These are phyloP conservation scores for Eupithecia dodoneata DNA, from an alignment of 2,888 invertebrate genomes.

Conservation along the genomic window DNA sequence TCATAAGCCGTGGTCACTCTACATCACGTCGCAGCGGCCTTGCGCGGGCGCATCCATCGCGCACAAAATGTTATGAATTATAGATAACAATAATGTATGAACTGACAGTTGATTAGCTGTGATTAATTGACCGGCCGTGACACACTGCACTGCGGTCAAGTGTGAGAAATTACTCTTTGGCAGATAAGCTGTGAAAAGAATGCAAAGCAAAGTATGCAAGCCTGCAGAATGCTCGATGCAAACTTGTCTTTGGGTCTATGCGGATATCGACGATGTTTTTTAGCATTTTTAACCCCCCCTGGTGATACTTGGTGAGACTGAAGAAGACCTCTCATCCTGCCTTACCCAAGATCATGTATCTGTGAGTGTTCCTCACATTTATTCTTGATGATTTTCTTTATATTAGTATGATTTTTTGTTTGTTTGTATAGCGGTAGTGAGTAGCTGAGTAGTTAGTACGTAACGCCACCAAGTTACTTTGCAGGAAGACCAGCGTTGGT, in stretches of 20 bases:
- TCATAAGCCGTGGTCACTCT: conserved; percentile 22
- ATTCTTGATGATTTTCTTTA: too few species aligned
- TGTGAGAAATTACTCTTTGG: conserved; percentile 25
- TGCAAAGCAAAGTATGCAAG: background rate
- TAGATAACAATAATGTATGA: conserved; percentile 43
- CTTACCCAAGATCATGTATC: too few species aligned
- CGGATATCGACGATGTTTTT: too few species aligned
- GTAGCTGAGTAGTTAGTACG: too few species aligned
- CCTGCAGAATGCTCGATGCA: background rate
- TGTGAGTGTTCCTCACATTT: too few species aligned
- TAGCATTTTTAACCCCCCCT: too few species aligned
- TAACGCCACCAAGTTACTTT: too few species aligned
- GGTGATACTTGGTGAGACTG: too few species aligned
- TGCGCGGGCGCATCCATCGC: conserved; percentile 54
- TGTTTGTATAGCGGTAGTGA: too few species aligned
- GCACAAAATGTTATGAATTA: conserved; percentile 49
- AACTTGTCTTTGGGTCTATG: background rate
- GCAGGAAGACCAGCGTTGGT: too few species aligned
- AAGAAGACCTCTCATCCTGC: too few species aligned
- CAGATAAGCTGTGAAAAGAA: background rate
- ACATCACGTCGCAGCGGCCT: conserved; percentile 40
- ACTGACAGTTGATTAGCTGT: conserved; percentile 38
- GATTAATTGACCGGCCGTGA: conserved; percentile 40
- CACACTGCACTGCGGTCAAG: conserved; percentile 39
- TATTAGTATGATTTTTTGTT: too few species aligned